These are phyloP conservation scores for Caenorhabditis brenneri DNA, from an alignment of 1,140 invertebrate genomes.

Conservation along the genomic window DNA sequence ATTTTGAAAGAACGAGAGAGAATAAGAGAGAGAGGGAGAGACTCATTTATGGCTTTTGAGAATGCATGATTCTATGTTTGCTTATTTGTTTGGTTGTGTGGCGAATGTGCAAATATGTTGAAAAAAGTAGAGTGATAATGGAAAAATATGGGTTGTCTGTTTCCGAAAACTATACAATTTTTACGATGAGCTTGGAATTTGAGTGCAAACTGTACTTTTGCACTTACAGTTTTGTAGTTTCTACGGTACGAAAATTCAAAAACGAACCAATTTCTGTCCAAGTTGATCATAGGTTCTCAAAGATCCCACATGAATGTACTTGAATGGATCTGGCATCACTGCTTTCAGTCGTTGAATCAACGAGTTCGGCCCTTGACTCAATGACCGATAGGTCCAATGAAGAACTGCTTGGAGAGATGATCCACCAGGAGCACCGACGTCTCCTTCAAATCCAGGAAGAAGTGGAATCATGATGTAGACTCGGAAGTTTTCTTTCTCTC, in stretches of 20 bases:
- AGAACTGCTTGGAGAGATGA: constrained; percentile 89
- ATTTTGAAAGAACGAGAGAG: not conserved
- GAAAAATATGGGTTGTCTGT: no score
- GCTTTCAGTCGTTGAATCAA: constrained; percentile 72
- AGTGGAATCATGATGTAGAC: constrained; percentile 93
- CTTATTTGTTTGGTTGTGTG: not conserved
- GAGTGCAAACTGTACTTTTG: no score
- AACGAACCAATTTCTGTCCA: constrained; percentile 79
- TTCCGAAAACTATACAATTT: no score
- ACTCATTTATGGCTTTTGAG: not conserved
- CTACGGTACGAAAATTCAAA: constrained; percentile 13
- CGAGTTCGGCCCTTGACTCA: constrained; percentile 77
- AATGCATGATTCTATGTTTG: not conserved
- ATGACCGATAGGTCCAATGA: constrained; percentile 96
- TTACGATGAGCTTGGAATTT: no score
- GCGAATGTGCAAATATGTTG: not conserved
- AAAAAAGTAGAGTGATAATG: not conserved
- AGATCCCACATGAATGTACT: constrained; percentile 93
- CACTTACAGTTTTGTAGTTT: no score
- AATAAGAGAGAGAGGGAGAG: not conserved
- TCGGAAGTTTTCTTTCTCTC: constrained; percentile 78
- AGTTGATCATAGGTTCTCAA: constrained; percentile 84
- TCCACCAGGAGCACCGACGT: constrained; percentile 87
- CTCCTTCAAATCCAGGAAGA: constrained; percentile 89
- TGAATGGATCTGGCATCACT: constrained; percentile 79